Evolutionary conservation across 2,888 invertebrate species (phyloP), one percentile per base, ranked within the genome.

Genomic region (Orthonychiurus folsomi): DNA sequence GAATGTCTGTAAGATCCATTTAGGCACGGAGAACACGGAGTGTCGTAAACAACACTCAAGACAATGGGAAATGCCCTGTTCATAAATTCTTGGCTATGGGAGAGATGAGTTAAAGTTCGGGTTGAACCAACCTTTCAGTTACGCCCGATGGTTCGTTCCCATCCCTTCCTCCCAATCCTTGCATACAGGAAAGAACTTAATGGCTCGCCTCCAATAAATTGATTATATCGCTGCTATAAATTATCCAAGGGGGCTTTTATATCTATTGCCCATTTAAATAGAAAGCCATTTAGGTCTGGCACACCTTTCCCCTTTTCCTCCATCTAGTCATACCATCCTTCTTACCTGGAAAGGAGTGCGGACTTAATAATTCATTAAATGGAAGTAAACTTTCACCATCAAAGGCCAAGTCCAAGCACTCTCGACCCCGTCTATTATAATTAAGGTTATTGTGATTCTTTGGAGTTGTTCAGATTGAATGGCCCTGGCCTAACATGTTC

Each of bases 151-250:
- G 21, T 28, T 59, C 26, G 27, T 59, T 60, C 57, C 63, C 58
- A 59, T 59, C 61, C 53, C 63, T 52, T 63, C 54, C 56, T 58
- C 59, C 53, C 27, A 57, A 61, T 61, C 50, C 55, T 25, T 26
- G n/a, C 56, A 25, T 23, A 56, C n/a, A 12, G 48, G 24, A 24
- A 56, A 56, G 24, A 53, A 54, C 50, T 60, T 66, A 68, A 67
- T 71, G 71, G 71, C 69, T 65, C 60, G 63, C 62, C 67, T 71
- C 69, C 71, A 71, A 71, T 71, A 71, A 71, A 71, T 71, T 71
- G 71, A 69, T 71, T 71, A 71, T 71, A 69, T 71, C 69, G 67
- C 71, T 65, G 66, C 66, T 66, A 68, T 69, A 69, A 70, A 70
- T 70, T 70, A 69, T 63, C 63, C 58, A 21, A 27, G 60, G 28